phyloP scores from a whole-genome alignment of 2,888 invertebrate species.

The Gandaritis pyraliata region DNA sequence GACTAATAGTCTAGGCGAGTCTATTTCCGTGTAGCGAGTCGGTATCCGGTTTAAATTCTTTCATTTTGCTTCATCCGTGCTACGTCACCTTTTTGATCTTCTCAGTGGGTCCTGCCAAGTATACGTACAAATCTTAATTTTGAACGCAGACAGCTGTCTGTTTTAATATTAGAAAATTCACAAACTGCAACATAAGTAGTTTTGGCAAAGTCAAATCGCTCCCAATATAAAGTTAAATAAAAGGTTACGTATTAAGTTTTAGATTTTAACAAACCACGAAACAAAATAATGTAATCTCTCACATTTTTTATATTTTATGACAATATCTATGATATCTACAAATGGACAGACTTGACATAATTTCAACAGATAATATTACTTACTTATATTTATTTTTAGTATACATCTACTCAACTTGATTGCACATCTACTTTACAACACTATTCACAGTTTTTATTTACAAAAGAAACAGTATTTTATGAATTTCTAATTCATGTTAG shows the following conservation, averaged over 20 bases:
- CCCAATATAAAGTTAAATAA: background rate
- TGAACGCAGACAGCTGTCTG: too few species aligned
- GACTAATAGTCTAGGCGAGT: too few species aligned
- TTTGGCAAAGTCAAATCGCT: too few species aligned
- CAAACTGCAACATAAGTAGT: too few species aligned
- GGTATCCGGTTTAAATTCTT: too few species aligned
- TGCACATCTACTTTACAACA: conserved; percentile 83
- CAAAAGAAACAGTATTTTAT: conserved; percentile 39
- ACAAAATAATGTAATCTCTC: background rate
- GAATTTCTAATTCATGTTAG: conserved; percentile 23
- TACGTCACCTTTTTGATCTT: too few species aligned
- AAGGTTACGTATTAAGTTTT: background rate
- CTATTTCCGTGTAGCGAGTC: too few species aligned
- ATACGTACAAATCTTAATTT: too few species aligned
- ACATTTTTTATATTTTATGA: conserved; percentile 22
- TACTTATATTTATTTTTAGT: conserved; percentile 49
- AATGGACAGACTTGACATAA: conserved; percentile 72
- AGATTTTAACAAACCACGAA: background rate
- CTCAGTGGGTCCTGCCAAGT: too few species aligned
- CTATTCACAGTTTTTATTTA: conserved; percentile 78
- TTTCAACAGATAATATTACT: conserved; percentile 63
- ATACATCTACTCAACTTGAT: conserved; percentile 82
- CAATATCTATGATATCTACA: conserved; percentile 66
- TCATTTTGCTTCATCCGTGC: too few species aligned
- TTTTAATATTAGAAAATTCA: too few species aligned